Base-by-base conservation (phyloP, 2,888 invertebrate species). In the Ypsolopha sequella region DNA sequence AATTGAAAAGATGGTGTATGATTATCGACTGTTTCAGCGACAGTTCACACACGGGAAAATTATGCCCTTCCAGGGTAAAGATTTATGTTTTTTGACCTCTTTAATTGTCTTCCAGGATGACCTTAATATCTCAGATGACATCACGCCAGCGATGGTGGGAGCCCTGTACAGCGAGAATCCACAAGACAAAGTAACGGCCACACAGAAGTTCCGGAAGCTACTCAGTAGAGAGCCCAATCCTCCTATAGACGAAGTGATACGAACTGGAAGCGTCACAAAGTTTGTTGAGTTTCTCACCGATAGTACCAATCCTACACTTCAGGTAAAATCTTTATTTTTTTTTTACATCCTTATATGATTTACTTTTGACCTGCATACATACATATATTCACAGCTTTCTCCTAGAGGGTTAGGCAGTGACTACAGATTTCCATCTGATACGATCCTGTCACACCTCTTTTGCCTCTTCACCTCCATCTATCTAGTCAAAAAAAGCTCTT, bases 231-330 rank as follows among this genome's bases (percentile, higher is more conserved):
- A 98, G 80, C 97, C 98, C 4, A 96, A 97, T 88, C 98, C 98
- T 51, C 98, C 98, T 2, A 98, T 98, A 62, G 96, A 98, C 79
- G 97, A 97, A 88, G 98, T 98, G 44, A 97, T 98, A 70, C 89
- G 92, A 61, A 95, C 96, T 54, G 98, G 97, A 63, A 95, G 98
- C 70, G 95, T 98, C 58, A 97, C 97, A 39, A 91, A 92, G 80
- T 97, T 98, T 88, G 97, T 98, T 36, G 93, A 94, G 73, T 97
- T 98, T 79, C 88, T 98, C 57, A 90, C 92, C 68, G 92, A 93
- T 79, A 91, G 91, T 67, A 88, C 89, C 58, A 95, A 96, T 82
- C 93, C 93, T 62, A 94, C 95, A 41, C 81, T 98, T 62, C 97
- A 96, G 91, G 95, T 95, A 80, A 61, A 41, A 43, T 38, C 41